Base-by-base conservation (phyloP, 2,888 invertebrate genomes). In the Melanostoma scalare region DNA sequence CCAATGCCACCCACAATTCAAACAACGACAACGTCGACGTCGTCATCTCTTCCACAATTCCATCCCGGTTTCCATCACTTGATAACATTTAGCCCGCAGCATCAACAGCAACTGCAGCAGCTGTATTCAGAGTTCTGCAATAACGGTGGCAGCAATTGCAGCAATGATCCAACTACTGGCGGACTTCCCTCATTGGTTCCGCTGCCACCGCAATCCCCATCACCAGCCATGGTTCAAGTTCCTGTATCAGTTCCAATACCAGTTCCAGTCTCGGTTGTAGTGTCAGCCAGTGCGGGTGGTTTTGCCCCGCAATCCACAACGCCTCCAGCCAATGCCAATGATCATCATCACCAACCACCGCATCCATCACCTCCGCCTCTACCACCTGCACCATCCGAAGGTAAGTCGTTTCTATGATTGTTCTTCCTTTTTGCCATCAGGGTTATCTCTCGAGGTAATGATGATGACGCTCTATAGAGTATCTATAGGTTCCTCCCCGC, bases 101-200 rank as follows among this genome's bases (percentile, higher is more conserved):
- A 88, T 61, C 87, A 87, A 42, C 87, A 87, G 60, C 87, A 88
- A 71, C 86, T 88, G 61, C 88, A 88, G 61, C 87, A 87, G 85
- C 84, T 88, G 46, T 88, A 88, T 80, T 86, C 87, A 48, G 88
- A 88, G 67, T 87, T 88, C 82, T 89, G 88, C 74, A 87, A 86
- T 71, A 87, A 74, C 76, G 46, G 67, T 55, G 61, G 68, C 68
- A 73, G 68, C 87, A 88, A 63, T 86, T 86, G 44, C 87, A 87
- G 65, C 87, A 87, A 72, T 48, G 63, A 75, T 40, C 10, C 67
- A 53, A 79, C 75, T 84, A 61, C 73, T 76, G 74, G 60, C 78
- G 20, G 71, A 48, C 40, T 71, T 31, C 63, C 72, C 87, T 85
- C 89, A 52, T n/a, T 60, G 36, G 40, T 67, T 48, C 50, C 74